Evolutionary conservation across 2,797 vertebrate species (phyloP).

Genomic region (Graptemys geographica): DNA sequence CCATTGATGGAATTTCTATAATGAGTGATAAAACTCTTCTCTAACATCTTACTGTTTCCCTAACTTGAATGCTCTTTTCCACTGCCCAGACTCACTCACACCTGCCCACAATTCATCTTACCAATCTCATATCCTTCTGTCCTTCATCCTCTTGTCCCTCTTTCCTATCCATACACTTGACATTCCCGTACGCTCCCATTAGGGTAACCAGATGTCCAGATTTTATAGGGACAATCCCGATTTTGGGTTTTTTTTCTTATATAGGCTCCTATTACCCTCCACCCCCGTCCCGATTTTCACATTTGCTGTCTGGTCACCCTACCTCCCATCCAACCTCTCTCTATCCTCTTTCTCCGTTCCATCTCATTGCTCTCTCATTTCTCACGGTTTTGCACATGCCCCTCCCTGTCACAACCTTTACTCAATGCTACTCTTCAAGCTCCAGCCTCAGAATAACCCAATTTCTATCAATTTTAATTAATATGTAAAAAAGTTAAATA

Average conservation of each 20-base stretch:
- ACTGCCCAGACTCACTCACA: neutral
- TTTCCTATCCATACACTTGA: neutral
- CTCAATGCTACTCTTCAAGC: neutral
- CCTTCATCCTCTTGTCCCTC: neutral
- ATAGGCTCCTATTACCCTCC: too few relatives aligned
- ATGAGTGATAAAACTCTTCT: neutral
- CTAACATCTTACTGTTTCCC: neutral
- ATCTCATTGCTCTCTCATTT: neutral
- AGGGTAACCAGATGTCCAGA: too few relatives aligned
- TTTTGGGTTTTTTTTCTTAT: too few relatives aligned
- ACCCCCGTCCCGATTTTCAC: too few relatives aligned
- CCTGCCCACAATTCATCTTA: neutral
- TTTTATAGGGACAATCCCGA: too few relatives aligned
- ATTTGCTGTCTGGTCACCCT: too few relatives aligned
- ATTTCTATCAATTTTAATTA: neutral
- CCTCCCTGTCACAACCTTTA: neutral
- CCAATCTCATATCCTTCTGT: neutral
- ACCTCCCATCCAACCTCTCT: neutral
- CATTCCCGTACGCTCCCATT: neutral
- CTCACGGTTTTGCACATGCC: neutral
- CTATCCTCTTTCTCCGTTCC: neutral
- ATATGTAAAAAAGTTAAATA: neutral
- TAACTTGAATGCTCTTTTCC: neutral
- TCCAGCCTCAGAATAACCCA: neutral
- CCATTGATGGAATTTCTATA: neutral